Base-by-base conservation (phyloP, 2,113 vertebrate genomes). In the Bufo bufo region DNA sequence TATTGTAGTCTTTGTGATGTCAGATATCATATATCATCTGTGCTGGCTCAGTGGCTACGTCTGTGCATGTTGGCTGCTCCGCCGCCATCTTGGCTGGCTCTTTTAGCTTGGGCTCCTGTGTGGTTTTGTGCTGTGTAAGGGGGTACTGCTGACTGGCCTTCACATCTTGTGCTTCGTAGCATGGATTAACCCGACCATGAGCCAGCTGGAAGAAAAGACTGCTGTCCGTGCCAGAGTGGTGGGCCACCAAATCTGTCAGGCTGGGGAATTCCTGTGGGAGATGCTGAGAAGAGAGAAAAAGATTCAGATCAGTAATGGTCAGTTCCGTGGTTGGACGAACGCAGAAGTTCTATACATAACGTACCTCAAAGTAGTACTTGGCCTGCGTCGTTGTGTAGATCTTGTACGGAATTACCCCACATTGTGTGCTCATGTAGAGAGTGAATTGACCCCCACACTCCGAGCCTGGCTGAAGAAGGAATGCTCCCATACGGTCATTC, bases 341-440 rank as follows among this genome's bases (percentile, higher is more conserved):
- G 0, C 23, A 11, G n/a, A 3, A 1, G 10, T 23, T 9, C 33
- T 12, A 17, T 8, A 58, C 2, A 9, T 17, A 61, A 58, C 91
- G 89, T 91, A 99, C 98, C 96, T 99, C 95, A 82, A 99, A 90
- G 11, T 92, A 90, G 88, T 96, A 97, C 71, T 93, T 92, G n/a
- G 96, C 96, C 82, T 95, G 91, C 0, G 89, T 90, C 1, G 94
- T 97, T 87, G 93, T 92, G 90, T 93, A 90, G 50, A 99, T 91
- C 9, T 94, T 90, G 59, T 96, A 94, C 12, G 93, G 94, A 19
- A 95, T 89, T 33, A 97, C 91, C 0, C 97, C 97, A 0, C 96
- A 96, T n/a, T 95, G 94, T 0, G 93, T 95, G 65, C 94, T 95
- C 87, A 99, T 93, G 6, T 95, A 95, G n/a, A 99, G 94, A 45